Conservation (phyloP, 2,113 vertebrate genomes). For the Quiscalus mexicanus region DNA sequence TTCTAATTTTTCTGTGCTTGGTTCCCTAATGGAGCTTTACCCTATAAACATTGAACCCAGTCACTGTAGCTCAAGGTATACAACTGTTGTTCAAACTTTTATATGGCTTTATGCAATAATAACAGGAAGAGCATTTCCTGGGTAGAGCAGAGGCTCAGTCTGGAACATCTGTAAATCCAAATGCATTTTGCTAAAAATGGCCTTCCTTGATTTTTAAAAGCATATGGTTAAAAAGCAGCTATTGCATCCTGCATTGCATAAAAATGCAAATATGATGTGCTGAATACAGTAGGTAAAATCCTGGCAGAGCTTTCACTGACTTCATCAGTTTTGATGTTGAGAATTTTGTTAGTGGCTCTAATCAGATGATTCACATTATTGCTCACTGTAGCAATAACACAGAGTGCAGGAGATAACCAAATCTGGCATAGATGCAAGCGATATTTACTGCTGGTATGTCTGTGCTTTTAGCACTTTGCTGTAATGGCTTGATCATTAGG, state of each 20-base stretch:
- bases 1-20: slow-evolving; percentile 17
- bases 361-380: slow-evolving; percentile 57
- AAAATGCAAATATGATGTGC: not conserved
- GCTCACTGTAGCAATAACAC: slow-evolving; percentile 49
- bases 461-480: slow-evolving; percentile 34
- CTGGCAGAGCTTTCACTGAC: slow-evolving; percentile 23
- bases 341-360: slow-evolving; percentile 36
- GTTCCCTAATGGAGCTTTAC: slow-evolving; percentile 21
- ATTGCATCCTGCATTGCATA: not conserved
- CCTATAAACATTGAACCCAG: not conserved
- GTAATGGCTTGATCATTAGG: slow-evolving; percentile 38
- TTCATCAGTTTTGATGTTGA: slow-evolving; percentile 34
- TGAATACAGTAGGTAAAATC: slow-evolving; percentile 30
- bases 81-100: not conserved
- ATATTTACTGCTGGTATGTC: slow-evolving; percentile 22
- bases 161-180: slow-evolving; percentile 26
- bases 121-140: not conserved
- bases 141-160: not conserved
- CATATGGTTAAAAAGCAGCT: not conserved
- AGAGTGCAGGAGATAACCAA: slow-evolving; percentile 23
- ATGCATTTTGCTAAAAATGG: not conserved
- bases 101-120: not conserved
- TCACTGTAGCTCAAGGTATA: not conserved
- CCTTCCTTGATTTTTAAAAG: not conserved
- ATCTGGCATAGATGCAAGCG: not conserved